Conservation (phyloP, 23 tunicate species). For the Trididemnum miniatum region DNA sequence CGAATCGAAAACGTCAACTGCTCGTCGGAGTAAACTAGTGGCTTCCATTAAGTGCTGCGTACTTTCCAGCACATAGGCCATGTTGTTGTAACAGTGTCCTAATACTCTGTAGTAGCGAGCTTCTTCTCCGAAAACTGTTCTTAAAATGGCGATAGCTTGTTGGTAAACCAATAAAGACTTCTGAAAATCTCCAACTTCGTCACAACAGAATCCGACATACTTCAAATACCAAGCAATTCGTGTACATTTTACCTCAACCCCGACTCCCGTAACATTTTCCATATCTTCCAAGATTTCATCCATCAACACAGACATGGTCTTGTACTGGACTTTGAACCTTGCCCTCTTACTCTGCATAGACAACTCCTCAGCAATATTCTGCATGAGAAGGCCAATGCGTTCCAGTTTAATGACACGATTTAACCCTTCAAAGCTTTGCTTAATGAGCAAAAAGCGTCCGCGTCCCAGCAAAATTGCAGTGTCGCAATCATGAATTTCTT, state of each 20-base stretch:
- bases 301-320: neutral
- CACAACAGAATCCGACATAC: constrained; percentile 22
- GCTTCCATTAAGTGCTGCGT: neutral
- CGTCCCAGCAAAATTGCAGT: neutral
- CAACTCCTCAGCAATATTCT: constrained; percentile 16
- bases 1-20: constrained; percentile 1
- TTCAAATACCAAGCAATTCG: constrained; percentile 31
- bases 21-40: neutral
- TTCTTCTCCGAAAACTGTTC: neutral
- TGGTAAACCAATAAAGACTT: neutral
- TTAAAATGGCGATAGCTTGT: neutral
- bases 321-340: neutral
- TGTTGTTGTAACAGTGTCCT: constrained; percentile 17
- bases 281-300: constrained; percentile 6
- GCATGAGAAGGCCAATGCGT: constrained; percentile 5
- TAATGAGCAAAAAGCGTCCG: neutral
- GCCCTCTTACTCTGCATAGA: neutral
- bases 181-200: constrained; percentile 18
- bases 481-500: constrained; percentile 1
- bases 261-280: neutral
- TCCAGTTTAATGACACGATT: neutral
- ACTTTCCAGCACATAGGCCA: constrained; percentile 8
- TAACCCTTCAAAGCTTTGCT: neutral
- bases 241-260: constrained; percentile 15
- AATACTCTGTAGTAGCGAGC: constrained; percentile 14